Percentiles rank a stretch among this genome's conserved stretches.
Conservation (phyloP, 2,797 vertebrate species). For the Hemibagrus guttatus region DNA sequence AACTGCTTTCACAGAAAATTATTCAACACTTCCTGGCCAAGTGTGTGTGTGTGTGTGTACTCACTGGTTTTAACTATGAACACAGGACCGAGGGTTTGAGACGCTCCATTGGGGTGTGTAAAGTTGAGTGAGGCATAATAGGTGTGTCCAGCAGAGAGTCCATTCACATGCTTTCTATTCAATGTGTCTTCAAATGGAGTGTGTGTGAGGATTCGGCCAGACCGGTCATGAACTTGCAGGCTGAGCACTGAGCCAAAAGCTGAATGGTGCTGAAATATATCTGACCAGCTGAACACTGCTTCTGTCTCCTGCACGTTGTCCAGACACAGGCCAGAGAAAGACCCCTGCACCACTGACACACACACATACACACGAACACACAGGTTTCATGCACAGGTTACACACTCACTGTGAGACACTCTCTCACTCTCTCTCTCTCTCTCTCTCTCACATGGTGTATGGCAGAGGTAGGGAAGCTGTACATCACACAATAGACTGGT, state of each 20-base stretch:
- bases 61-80: conserved; percentile 74
- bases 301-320: conserved; percentile 49
- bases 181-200: conserved; percentile 11
- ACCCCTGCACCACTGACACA: conserved; percentile 41
- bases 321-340: conserved; percentile 31
- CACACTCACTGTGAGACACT: not conserved
- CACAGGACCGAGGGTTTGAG: conserved; percentile 74
- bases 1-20: not conserved
- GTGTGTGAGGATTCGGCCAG: not conserved
- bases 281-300: conserved; percentile 40
- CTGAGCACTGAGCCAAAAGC: conserved; percentile 21
- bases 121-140: conserved; percentile 80
- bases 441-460: conserved; percentile 81
- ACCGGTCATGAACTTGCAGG: conserved; percentile 22
- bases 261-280: conserved; percentile 22
- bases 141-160: conserved; percentile 77
- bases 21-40: not conserved
- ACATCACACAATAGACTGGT: conserved; percentile 83
- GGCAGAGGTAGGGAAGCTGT: conserved; percentile 85
- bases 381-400: conserved; percentile 65
- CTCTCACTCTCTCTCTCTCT: conserved; percentile 22
- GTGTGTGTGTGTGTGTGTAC: conserved; percentile 53
- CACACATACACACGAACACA: conserved; percentile 58
- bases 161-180: conserved; percentile 65
- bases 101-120: conserved; percentile 69